Percentiles rank a stretch among this genome's conserved stretches.
Conservation (phyloP, 1,140 invertebrate species). For the Ephestia elutella region DNA sequence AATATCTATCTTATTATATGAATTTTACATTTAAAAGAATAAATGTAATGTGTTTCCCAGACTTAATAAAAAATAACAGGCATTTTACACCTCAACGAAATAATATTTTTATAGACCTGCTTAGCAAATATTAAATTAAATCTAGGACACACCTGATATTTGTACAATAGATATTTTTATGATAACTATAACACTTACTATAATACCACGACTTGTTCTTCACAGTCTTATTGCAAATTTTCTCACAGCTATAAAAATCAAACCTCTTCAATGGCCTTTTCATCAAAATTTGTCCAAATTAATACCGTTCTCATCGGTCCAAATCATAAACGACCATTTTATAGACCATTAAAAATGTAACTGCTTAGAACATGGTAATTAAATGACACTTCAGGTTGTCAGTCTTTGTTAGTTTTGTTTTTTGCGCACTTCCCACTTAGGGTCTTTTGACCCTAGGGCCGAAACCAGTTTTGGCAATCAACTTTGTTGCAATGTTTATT, state of each 20-base stretch:
- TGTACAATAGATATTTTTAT: not conserved
- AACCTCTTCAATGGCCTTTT: slow-evolving; percentile 5
- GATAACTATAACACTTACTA: not conserved
- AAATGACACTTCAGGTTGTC: slow-evolving; percentile 56
- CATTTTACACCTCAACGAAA: too few relatives aligned
- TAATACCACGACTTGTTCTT: not conserved
- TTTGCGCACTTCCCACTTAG: slow-evolving; percentile 47
- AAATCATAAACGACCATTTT: slow-evolving; percentile 36
- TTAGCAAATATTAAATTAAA: not conserved
- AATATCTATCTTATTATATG: not conserved
- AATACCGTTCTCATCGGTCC: slow-evolving; percentile 55
- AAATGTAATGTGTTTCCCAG: too few relatives aligned
- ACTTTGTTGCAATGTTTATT: slow-evolving; percentile 71
- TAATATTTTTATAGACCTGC: too few relatives aligned
- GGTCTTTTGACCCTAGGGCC: slow-evolving; percentile 26
- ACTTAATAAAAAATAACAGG: too few relatives aligned
- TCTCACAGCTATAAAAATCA: slow-evolving; percentile 28
- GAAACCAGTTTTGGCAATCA: slow-evolving; percentile 55
- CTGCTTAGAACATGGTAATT: slow-evolving; percentile 48
- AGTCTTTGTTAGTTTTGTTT: slow-evolving; percentile 47
- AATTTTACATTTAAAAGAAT: too few relatives aligned
- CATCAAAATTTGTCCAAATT: slow-evolving; percentile 42
- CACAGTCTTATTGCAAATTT: slow-evolving; percentile 19
- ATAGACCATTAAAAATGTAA: slow-evolving; percentile 59
- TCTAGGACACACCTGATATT: not conserved